Conservation (phyloP, 2,888 invertebrate species). For the Ametastegia equiseti region DNA sequence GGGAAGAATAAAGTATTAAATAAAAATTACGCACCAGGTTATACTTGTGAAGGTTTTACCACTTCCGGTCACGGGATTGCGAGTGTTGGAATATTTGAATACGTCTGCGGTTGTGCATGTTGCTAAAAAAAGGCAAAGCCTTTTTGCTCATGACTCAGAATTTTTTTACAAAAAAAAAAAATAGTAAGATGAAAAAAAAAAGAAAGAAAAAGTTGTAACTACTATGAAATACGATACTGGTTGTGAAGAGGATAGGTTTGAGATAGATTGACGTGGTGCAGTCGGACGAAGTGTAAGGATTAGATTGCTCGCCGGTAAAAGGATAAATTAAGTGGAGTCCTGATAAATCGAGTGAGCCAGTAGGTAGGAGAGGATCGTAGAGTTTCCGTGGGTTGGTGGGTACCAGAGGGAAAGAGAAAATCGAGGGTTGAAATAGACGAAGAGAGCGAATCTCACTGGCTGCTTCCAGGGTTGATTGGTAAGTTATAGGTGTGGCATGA, state of each 20-base stretch:
- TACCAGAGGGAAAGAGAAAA: background rate
- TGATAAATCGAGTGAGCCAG: constrained; percentile 43
- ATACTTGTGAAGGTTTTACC: too few relatives aligned
- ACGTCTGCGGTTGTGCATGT: too few relatives aligned
- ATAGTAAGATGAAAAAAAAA: background rate
- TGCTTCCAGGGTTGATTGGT: constrained; percentile 22
- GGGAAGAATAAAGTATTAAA: too few relatives aligned
- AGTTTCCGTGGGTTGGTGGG: background rate
- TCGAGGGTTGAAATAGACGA: background rate
- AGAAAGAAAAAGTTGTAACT: background rate
- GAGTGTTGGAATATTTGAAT: too few relatives aligned
- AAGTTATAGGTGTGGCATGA: constrained; percentile 18
- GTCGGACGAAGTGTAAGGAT: constrained; percentile 48
- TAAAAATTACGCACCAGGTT: too few relatives aligned
- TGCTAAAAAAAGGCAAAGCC: too few relatives aligned
- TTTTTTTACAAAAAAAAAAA: background rate
- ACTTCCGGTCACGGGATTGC: too few relatives aligned
- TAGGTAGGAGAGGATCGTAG: constrained; percentile 18
- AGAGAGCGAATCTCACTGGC: background rate
- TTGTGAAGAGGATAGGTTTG: background rate
- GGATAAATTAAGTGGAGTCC: constrained; percentile 50
- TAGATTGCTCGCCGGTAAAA: constrained; percentile 48
- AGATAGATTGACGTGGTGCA: constrained; percentile 46
- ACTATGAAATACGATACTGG: background rate
- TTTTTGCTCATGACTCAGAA: too few relatives aligned